Conservation (phyloP, 2,797 vertebrate species). For the Triplophysa bombifrons region DNA sequence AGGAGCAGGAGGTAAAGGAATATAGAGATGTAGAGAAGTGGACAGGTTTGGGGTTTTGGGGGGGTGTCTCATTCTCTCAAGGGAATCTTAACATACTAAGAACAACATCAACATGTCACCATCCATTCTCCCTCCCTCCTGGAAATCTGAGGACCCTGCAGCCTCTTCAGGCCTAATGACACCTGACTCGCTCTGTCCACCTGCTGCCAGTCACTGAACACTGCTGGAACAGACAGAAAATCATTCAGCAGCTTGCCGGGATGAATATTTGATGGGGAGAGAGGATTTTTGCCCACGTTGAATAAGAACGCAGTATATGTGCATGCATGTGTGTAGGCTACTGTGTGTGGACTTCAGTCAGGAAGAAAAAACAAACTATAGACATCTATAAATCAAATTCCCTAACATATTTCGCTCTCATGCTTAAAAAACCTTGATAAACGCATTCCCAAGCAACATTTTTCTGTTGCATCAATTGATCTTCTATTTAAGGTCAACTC, state of each 20-base stretch:
- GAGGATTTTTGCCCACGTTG: slow-evolving; percentile 88
- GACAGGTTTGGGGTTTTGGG: slow-evolving; percentile 44
- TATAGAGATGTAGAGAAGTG: slow-evolving; percentile 67
- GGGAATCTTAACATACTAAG: slow-evolving; percentile 63
- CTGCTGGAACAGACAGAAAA: slow-evolving; percentile 98
- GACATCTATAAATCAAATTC: not conserved
- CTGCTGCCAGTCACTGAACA: slow-evolving; percentile 91
- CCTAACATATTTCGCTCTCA: not conserved
- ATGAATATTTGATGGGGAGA: slow-evolving; percentile 98
- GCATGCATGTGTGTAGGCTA: not conserved
- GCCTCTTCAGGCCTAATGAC: slow-evolving; percentile 88
- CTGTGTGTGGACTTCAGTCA: not conserved
- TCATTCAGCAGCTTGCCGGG: slow-evolving; percentile 96
- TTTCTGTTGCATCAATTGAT: slow-evolving; percentile 8
- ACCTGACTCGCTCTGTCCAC: slow-evolving; percentile 89
- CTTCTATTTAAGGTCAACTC: not conserved
- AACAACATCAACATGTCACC: slow-evolving; percentile 68
- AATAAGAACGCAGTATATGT: slow-evolving; percentile 87
- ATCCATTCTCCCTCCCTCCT: slow-evolving; percentile 37
- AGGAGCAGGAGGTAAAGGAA: slow-evolving; percentile 58
- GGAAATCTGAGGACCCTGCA: slow-evolving; percentile 58
- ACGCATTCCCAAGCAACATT: not conserved
- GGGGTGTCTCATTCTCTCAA: slow-evolving; percentile 54
- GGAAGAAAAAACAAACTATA: not conserved
- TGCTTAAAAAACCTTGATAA: slow-evolving; percentile 3